A percentile compares a stretch with the other conserved stretches of the same genome.
phyloP scores from a whole-genome alignment of 2,113 vertebrate species.

The Perca flavescens region DNA sequence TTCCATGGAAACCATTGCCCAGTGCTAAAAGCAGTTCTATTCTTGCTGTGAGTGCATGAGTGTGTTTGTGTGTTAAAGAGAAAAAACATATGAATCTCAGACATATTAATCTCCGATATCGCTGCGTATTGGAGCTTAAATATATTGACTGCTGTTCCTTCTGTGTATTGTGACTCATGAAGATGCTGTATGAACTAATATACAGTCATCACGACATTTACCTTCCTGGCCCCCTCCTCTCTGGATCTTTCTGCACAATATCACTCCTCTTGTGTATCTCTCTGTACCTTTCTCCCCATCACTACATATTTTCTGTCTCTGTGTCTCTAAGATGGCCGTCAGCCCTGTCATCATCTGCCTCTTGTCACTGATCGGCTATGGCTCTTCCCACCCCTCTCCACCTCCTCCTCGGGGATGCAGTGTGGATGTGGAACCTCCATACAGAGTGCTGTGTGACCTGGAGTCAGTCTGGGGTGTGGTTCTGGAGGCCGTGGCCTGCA shows the following conservation, averaged over 20 bases:
- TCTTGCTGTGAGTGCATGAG: constrained; percentile 35
- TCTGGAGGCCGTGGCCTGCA: constrained; percentile 92
- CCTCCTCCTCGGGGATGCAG: constrained; percentile 90
- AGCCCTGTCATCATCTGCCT: constrained; percentile 85
- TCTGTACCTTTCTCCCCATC: constrained; percentile 10
- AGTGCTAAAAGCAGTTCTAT: constrained; percentile 73
- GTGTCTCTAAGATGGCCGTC: constrained; percentile 79
- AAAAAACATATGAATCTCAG: constrained; percentile 26
- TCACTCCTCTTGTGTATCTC: constrained; percentile 16
- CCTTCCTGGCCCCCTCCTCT: constrained; percentile 14
- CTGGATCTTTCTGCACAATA: constrained; percentile 2
- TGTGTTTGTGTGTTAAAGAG: not conserved
- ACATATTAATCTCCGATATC: constrained; percentile 24
- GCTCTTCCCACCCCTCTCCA: constrained; percentile 82
- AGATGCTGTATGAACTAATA: constrained; percentile 11
- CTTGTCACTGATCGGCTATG: constrained; percentile 85
- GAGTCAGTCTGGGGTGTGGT: constrained; percentile 97
- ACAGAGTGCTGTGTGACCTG: constrained; percentile 94
- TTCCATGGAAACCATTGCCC: constrained; percentile 80
- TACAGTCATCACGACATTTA: not conserved
- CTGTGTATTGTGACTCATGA: not conserved
- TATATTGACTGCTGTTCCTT: not conserved
- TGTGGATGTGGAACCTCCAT: constrained; percentile 89
- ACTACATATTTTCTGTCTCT: constrained; percentile 24
- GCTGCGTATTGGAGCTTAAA: constrained; percentile 6